These are phyloP conservation scores for Congeria kusceri DNA, from an alignment of 2,888 invertebrate species.

Conservation along the genomic window DNA sequence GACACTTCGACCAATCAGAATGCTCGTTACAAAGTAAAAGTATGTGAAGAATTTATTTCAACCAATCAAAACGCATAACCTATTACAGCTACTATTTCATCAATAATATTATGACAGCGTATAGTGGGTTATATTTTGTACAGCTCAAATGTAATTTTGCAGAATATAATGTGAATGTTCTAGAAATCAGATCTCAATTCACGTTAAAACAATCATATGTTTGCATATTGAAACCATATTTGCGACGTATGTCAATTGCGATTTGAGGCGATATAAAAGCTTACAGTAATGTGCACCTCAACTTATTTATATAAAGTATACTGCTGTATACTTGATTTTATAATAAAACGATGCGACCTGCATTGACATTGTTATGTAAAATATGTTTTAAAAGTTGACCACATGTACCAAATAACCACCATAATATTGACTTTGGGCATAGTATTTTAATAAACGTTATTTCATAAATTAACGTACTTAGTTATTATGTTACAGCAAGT, in stretches of 20 bases:
- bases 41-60: slow-evolving; percentile 66
- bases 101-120: slow-evolving; percentile 10
- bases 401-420: too few relatives aligned
- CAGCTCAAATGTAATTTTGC: too few relatives aligned
- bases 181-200: too few relatives aligned
- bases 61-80: slow-evolving; percentile 59
- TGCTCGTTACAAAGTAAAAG: slow-evolving; percentile 55
- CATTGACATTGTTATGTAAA: too few relatives aligned
- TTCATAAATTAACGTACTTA: too few relatives aligned
- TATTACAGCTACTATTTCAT: slow-evolving; percentile 34
- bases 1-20: slow-evolving; percentile 66
- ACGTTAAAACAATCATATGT: too few relatives aligned
- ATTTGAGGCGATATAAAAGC: background rate
- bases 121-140: too few relatives aligned
- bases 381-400: too few relatives aligned
- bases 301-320: background rate
- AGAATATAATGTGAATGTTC: too few relatives aligned
- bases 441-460: background rate
- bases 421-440: background rate
- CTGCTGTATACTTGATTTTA: too few relatives aligned
- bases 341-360: too few relatives aligned
- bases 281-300: background rate
- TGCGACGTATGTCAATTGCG: background rate
- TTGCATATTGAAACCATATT: background rate
- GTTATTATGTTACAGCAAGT: too few relatives aligned